Base-by-base conservation (phyloP, 2,113 vertebrate species). In the Entelurus aequoreus region DNA sequence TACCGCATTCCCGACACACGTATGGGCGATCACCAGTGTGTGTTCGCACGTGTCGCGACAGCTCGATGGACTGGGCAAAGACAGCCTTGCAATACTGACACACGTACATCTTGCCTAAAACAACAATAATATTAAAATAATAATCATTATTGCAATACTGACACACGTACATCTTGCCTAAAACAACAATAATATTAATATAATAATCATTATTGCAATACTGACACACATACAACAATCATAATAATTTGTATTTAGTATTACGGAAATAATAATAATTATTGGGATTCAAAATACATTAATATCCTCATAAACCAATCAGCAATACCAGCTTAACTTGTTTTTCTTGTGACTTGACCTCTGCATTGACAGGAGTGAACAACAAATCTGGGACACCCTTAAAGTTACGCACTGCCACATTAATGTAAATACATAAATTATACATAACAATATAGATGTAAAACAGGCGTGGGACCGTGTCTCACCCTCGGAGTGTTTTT, bases 141-240 rank as follows among this genome's bases (percentile, higher is more conserved):
- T 28, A 28, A 28, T 28, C 28, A 28, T 28, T 28, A 28, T 93
- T 86, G 2, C 95, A 97, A 66, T 94, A 95, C 87, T 94, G 94
- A 72, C 94, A 96, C 2, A 87, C 88, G 0, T 93, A 95, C 95
- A 95, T 94, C 72, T 94, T 94, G 51, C 94, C 95, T 98, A 40
- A 78, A 56, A 21, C 48, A 4, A 76, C 28, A 5, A 48, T 8
- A 5, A 48, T 8, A 28, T 28, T 28, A 28, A 28, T 28, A 28
- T 28, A 28, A 28, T 28, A 28, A 28, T 28, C 1, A 28, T 28
- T 28, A 28, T 28, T 3, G 28, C 28, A 28, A 28, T 28, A 28
- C 28, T 28, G 28, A 28, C 28, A 28, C 28, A 28, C 28, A 28
- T 28, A 28, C 28, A 28, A 63, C 15, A 28, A 28, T 28, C 28